Evolutionary conservation across 2,888 invertebrate genomes (phyloP).

Genomic region (Caradrina kadenii): DNA sequence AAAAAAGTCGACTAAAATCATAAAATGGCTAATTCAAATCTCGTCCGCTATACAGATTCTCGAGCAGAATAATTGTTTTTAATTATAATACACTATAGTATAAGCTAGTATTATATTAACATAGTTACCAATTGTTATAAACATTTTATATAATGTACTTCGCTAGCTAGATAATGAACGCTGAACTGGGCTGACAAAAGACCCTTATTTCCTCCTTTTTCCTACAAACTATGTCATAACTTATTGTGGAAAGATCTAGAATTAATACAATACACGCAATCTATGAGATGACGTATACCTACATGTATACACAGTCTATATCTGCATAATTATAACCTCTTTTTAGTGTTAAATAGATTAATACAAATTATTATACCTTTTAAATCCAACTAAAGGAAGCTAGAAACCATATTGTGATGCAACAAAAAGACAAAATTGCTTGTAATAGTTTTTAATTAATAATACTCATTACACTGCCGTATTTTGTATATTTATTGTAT

Average conservation of each 20-base stretch:
- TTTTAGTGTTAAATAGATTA: slow-evolving; percentile 41
- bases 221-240: slow-evolving; percentile 53
- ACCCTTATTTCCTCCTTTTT: slow-evolving; percentile 42
- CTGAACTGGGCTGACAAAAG: slow-evolving; percentile 33
- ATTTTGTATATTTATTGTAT: slow-evolving; percentile 70
- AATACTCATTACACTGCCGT: slow-evolving; percentile 73
- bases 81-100: slow-evolving; percentile 50
- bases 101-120: slow-evolving; percentile 53
- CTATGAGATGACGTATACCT: slow-evolving; percentile 19
- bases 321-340: slow-evolving; percentile 26
- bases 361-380: slow-evolving; percentile 21
- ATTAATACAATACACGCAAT: slow-evolving; percentile 29
- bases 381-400: slow-evolving; percentile 46
- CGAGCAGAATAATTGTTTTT: slow-evolving; percentile 59
- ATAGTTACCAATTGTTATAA: slow-evolving; percentile 65
- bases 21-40: slow-evolving; percentile 28
- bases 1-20: slow-evolving; percentile 42
- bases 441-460: slow-evolving; percentile 62
- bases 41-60: slow-evolving; percentile 23
- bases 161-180: slow-evolving; percentile 54
- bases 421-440: slow-evolving; percentile 58
- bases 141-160: slow-evolving; percentile 48
- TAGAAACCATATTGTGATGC: slow-evolving; percentile 65
- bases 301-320: slow-evolving; percentile 14
- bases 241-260: slow-evolving; percentile 44